These are phyloP conservation scores for Pseudomyrmex flavicornis DNA, from an alignment of 1,140 invertebrate species.

Conservation along the genomic window DNA sequence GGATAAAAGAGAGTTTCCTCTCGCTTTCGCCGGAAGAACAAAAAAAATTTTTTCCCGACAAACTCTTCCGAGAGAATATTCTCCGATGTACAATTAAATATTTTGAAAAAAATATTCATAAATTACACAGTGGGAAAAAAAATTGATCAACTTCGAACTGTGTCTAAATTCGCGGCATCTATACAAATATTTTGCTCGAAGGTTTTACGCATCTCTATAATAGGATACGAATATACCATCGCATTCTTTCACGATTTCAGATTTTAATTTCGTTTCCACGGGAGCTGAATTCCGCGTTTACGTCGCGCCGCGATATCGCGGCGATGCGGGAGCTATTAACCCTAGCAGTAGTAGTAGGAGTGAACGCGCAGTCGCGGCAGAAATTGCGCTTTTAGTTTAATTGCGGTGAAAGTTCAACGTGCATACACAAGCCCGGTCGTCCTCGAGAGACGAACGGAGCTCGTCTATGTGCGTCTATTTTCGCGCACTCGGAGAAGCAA, in stretches of 20 bases:
- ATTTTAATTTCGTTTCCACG: conserved; percentile 31
- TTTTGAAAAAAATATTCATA: not conserved
- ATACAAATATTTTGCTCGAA: not conserved
- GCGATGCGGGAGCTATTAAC: conserved; percentile 56
- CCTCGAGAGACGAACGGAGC: conserved; percentile 5
- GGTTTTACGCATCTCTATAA: not conserved
- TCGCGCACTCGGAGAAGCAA: conserved; percentile 19
- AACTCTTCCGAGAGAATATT: not conserved
- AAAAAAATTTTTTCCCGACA: not conserved
- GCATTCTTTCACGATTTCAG: not conserved
- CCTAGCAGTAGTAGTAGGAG: conserved; percentile 52
- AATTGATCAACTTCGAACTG: no score
- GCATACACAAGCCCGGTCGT: conserved; percentile 19
- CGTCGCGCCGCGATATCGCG: conserved; percentile 50
- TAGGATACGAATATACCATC: not conserved
- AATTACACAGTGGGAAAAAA: no score
- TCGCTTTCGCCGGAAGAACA: not conserved
- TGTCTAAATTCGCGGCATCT: no score
- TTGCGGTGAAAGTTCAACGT: conserved; percentile 76
- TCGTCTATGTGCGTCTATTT: conserved; percentile 40
- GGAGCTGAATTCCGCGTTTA: conserved; percentile 55
- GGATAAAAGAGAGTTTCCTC: not conserved
- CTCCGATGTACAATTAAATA: not conserved
- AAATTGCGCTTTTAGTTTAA: conserved; percentile 76
- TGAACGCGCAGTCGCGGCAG: conserved; percentile 59